Conservation (phyloP, 1,140 invertebrate genomes). For the Philopotamus ludificatus region DNA sequence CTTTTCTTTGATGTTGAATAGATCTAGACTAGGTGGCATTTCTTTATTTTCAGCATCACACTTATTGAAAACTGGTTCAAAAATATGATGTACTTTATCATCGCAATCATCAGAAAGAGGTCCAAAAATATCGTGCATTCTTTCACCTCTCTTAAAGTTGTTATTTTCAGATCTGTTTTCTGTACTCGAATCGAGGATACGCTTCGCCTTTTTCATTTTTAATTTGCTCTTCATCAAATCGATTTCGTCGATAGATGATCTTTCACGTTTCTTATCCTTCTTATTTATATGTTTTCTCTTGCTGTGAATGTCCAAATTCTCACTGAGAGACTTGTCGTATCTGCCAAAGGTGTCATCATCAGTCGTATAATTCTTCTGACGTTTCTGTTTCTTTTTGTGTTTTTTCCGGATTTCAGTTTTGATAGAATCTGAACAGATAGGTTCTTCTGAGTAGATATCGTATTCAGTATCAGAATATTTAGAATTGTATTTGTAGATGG, state of each 20-base stretch:
- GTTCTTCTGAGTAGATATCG: slow-evolving; percentile 60
- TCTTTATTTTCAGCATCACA: slow-evolving; percentile 40
- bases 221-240: slow-evolving; percentile 56
- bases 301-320: slow-evolving; percentile 43
- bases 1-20: slow-evolving; percentile 30
- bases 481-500: slow-evolving; percentile 24
- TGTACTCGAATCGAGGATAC: slow-evolving; percentile 39
- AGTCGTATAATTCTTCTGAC: slow-evolving; percentile 65
- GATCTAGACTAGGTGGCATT: slow-evolving; percentile 12
- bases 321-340: slow-evolving; percentile 23
- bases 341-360: slow-evolving; percentile 57
- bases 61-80: not conserved
- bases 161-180: slow-evolving; percentile 42
- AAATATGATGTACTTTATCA: slow-evolving; percentile 21
- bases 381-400: slow-evolving; percentile 81
- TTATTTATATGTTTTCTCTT: slow-evolving; percentile 64
- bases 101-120: slow-evolving; percentile 75
- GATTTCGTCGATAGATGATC: slow-evolving; percentile 61
- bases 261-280: slow-evolving; percentile 72
- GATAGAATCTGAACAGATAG: slow-evolving; percentile 44
- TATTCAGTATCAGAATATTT: slow-evolving; percentile 40
- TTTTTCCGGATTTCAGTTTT: slow-evolving; percentile 64
- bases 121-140: slow-evolving; percentile 86
- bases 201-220: slow-evolving; percentile 59
- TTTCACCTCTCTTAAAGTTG: slow-evolving; percentile 63